Evolutionary conservation across 92 coral and sea anemone genomes (phyloP).

Genomic region (Bergia sp.): DNA sequence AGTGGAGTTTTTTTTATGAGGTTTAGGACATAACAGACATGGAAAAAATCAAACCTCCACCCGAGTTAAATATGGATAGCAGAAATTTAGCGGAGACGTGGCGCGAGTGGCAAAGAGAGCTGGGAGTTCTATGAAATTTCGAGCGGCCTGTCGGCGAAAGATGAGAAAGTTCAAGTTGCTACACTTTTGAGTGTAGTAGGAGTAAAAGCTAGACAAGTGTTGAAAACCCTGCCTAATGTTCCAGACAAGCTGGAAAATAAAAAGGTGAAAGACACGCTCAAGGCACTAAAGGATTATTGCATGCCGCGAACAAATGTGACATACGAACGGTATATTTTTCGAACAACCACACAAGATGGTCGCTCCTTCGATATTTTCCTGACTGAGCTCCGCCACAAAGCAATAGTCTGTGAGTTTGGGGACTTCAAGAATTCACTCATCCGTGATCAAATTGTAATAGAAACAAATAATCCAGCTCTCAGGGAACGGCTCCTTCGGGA

Average conservation of each 20-base stretch:
- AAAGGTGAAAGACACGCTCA: conserved; percentile 3
- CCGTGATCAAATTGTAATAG: conserved; percentile 57
- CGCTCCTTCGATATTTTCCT: conserved; percentile 48
- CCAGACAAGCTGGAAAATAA: background rate
- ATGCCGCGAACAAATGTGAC: conserved; percentile 48
- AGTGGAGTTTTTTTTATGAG: background rate
- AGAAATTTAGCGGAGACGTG: conserved; percentile 19
- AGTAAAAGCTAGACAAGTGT: conserved; percentile 22
- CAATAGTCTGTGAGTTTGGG: conserved; percentile 52
- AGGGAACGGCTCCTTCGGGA: conserved; percentile 56
- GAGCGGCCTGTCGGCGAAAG: conserved; percentile 33
- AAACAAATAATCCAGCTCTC: conserved; percentile 47
- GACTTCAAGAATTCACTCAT: conserved; percentile 56
- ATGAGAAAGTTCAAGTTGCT: conserved; percentile 3
- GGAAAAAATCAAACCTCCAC: background rate
- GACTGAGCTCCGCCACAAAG: conserved; percentile 51
- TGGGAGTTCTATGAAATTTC: conserved; percentile 40
- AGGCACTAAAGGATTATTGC: conserved; percentile 15
- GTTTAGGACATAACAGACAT: background rate
- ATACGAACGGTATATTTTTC: conserved; percentile 52
- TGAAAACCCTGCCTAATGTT: conserved; percentile 29
- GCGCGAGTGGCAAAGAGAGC: conserved; percentile 36
- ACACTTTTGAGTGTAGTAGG: conserved; percentile 31
- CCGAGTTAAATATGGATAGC: background rate
- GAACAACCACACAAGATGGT: conserved; percentile 42